A percentile compares a stretch with the other conserved stretches of the same genome.
These are phyloP conservation scores for Orycteropus afer DNA, from an alignment of 2,113 vertebrate genomes.

Conservation along the genomic window DNA sequence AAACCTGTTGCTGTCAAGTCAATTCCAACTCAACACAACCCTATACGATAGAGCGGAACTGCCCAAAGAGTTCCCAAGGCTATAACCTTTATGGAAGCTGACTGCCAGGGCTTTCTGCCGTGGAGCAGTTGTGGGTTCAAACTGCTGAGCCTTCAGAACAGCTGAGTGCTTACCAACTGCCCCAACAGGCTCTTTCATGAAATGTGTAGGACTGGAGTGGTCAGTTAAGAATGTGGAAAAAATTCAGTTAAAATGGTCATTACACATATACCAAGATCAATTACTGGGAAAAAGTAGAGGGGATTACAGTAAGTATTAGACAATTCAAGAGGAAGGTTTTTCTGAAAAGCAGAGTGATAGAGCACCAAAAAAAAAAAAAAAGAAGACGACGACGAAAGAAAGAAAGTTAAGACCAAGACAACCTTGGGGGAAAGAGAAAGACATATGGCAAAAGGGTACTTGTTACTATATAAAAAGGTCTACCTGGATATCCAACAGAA, in stretches of 20 bases:
- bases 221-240: not conserved
- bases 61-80: no score
- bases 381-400: no score
- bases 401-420: not conserved
- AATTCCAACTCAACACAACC: no score
- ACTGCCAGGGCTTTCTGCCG: no score
- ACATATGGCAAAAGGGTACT: not conserved
- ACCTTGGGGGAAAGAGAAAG: not conserved
- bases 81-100: no score
- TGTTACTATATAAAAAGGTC: not conserved
- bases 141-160: no score
- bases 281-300: not conserved
- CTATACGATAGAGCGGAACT: no score
- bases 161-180: no score
- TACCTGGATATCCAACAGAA: not conserved
- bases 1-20: no score
- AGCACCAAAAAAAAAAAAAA: not conserved
- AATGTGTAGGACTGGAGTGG: not conserved
- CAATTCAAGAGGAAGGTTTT: not conserved
- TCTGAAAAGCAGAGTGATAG: not conserved
- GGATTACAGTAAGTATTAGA: conserved; percentile 16
- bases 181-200: no score
- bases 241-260: not conserved
- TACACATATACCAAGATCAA: not conserved
- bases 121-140: no score